Base-by-base conservation (phyloP, 2,888 invertebrate species). In the Villa cingulata region DNA sequence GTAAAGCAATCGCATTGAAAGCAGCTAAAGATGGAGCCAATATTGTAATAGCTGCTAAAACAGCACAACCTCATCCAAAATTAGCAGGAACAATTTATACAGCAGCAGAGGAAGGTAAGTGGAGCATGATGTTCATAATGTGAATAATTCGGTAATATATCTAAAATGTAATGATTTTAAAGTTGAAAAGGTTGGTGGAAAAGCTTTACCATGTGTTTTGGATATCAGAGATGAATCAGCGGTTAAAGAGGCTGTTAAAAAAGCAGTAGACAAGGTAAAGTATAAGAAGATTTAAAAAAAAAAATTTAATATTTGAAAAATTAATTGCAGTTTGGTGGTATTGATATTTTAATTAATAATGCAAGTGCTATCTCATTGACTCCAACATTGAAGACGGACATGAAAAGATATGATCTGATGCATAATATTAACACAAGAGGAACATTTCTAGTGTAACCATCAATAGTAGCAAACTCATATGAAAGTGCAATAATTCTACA, bases 321-420 rank as follows among this genome's bases (percentile, higher is more conserved):
- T 23, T 50, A 32, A 40, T 65, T 66, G 34, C 59, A 74, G 71
- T 97, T 97, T 71, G 95, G 95, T 32, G 94, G 95, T 14, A 94
- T 97, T 58, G 97, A 97, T 64, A 86, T 97, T 55, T 69, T 91
- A 18, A 73, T 97, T 17, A 97, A 97, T 72, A 97, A 97, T 74
- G 97, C 97, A 2, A 92, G 92, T 53, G 96, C 96, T 14, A 97
- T 97, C 59, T 81, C 81, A 0, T 70, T 90, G 45, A 84, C 91
- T 0, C 79, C 78, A 43, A 96, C 95, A 0, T 71, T 76, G 3
- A 72, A 80, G 9, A 94, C 94, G 0, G 83, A 89, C 37, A 95
- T 97, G 94, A 97, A 97, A 72, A 77, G 81, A 67, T 97, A 89
- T 63, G 97, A 97, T 70, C 77, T 97, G 38, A 97, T 97, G 96